A percentile compares a stretch with the other conserved stretches of the same genome.
Conservation (phyloP, 1,140 invertebrate genomes). For the Scaptomyza montana region DNA sequence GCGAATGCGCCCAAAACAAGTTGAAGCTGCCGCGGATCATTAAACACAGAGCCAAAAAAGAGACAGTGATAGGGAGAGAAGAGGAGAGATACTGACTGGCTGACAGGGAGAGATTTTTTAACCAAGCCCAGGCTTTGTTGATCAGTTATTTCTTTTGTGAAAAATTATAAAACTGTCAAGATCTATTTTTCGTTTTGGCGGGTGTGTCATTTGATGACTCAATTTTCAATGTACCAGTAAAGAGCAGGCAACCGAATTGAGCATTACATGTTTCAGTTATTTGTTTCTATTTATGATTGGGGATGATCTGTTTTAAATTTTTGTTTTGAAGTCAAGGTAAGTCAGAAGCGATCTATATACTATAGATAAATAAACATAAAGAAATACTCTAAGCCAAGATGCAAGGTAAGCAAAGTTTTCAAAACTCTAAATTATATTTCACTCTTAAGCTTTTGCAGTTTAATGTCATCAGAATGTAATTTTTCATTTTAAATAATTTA, state of each 20-base stretch:
- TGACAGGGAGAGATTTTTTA: slow-evolving; percentile 25
- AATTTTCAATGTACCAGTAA: slow-evolving; percentile 53
- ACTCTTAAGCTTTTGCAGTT: no score
- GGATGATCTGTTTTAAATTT: no score
- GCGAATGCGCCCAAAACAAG: slow-evolving; percentile 56
- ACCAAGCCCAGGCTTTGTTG: slow-evolving; percentile 51
- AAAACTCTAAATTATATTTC: no score
- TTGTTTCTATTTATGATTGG: no score
- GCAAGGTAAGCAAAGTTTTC: no score
- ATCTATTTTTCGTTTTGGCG: slow-evolving; percentile 63
- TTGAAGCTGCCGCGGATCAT: slow-evolving; percentile 68
- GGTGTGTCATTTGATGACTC: slow-evolving; percentile 77
- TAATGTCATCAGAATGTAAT: no score
- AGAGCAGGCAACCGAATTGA: not conserved
- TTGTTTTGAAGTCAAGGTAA: no score
- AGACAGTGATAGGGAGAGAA: slow-evolving; percentile 9
- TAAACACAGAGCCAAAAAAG: slow-evolving; percentile 46
- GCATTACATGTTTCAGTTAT: no score
- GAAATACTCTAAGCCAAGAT: no score
- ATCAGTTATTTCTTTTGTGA: slow-evolving; percentile 49
- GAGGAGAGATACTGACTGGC: not conserved
- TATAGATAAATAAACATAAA: no score
- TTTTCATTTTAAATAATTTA: no score
- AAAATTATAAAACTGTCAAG: slow-evolving; percentile 73
- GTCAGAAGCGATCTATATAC: no score